A percentile compares a stretch with the other conserved stretches of the same genome.
Conservation (phyloP, 37 sponge, comb jelly and placozoan species). For the Aphrocallistes beatrix region DNA sequence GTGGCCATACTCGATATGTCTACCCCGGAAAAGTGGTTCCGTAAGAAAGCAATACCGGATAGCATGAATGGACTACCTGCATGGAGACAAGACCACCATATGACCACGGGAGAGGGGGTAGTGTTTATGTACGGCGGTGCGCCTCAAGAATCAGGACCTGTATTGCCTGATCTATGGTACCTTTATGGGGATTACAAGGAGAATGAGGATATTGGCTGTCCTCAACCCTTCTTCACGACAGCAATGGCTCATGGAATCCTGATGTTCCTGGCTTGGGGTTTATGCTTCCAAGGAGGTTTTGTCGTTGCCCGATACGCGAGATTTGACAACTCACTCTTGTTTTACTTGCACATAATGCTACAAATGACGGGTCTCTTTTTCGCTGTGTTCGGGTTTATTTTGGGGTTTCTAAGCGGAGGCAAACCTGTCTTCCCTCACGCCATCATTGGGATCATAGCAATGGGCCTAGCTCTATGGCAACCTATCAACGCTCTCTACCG, state of each 20-base stretch:
- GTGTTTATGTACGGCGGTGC: conserved; percentile 46
- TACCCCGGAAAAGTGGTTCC: background rate
- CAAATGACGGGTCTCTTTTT: conserved; percentile 49
- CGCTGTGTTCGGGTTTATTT: conserved; percentile 46
- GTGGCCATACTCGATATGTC: background rate
- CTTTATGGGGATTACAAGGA: conserved; percentile 16
- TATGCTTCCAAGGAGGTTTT: conserved; percentile 47
- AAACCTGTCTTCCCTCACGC: conserved; percentile 50
- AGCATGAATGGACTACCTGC: background rate
- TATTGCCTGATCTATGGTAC: conserved; percentile 30
- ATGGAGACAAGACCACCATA: background rate
- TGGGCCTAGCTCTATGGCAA: conserved; percentile 37
- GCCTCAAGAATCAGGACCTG: background rate
- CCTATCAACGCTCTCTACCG: conserved; percentile 28
- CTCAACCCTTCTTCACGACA: conserved; percentile 22
- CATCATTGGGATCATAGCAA: conserved; percentile 52
- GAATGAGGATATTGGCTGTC: conserved; percentile 11
- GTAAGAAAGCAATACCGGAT: background rate
- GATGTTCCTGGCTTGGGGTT: conserved; percentile 54
- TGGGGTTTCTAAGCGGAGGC: conserved; percentile 35
- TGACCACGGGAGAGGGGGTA: background rate
- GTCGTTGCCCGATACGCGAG: conserved; percentile 55
- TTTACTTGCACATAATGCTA: conserved; percentile 33
- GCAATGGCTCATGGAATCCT: conserved; percentile 50
- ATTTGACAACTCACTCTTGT: conserved; percentile 40